Evolutionary conservation across 2,888 invertebrate genomes (phyloP).

Genomic region (Orchestes rusci): DNA sequence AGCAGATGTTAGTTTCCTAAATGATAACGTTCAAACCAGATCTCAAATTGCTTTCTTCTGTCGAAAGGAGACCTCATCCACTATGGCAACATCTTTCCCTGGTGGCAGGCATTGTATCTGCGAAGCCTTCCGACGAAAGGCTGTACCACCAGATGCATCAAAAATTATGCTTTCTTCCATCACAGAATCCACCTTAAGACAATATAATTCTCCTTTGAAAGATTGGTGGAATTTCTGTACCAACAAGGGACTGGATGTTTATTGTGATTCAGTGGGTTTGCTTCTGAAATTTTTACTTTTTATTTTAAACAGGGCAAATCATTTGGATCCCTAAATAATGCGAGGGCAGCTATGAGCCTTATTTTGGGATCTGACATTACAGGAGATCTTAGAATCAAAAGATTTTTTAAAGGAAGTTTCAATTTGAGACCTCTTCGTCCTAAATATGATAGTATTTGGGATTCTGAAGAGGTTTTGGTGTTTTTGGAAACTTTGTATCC

Average conservation of each 20-base stretch:
- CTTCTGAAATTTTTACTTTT: neutral
- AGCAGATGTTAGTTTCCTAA: neutral
- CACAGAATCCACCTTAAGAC: slow-evolving; percentile 4
- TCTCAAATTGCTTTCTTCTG: neutral
- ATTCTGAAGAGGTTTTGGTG: slow-evolving; percentile 3
- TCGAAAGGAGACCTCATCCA: neutral
- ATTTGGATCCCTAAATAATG: slow-evolving; percentile 11
- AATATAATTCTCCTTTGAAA: neutral
- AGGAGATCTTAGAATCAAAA: slow-evolving; percentile 4
- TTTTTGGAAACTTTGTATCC: slow-evolving; percentile 1
- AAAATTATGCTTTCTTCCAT: neutral
- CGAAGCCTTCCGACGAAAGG: neutral
- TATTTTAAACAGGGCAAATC: neutral
- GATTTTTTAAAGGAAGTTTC: slow-evolving; percentile 15
- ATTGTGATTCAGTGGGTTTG: neutral
- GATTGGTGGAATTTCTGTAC: neutral
- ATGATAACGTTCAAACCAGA: neutral
- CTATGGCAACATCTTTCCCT: neutral
- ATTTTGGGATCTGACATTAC: slow-evolving; percentile 9
- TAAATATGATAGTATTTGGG: slow-evolving; percentile 15
- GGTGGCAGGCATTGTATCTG: slow-evolving; percentile 7
- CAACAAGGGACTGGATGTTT: neutral
- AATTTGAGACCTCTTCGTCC: slow-evolving; percentile 13
- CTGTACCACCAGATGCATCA: neutral
- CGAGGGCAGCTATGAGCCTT: slow-evolving; percentile 12